Evolutionary conservation across 2,113 vertebrate genomes (phyloP).

Genomic region (Cyprinodon tularosa): DNA sequence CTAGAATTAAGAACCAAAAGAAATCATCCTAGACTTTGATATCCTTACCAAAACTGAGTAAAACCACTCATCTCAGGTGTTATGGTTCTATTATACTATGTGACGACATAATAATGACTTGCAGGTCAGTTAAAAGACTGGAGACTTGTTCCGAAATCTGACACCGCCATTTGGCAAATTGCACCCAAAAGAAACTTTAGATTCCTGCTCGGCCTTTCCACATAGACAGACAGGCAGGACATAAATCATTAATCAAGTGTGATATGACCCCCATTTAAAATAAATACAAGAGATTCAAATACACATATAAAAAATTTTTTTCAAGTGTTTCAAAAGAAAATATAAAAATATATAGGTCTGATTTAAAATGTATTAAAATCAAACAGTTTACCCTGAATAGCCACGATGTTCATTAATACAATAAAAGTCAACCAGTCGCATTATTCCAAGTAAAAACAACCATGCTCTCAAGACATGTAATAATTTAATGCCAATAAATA

Average conservation of each 20-base stretch:
- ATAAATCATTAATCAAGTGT: conserved; percentile 69
- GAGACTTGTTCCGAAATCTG: conserved; percentile 9
- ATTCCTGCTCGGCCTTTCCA: conserved; percentile 45
- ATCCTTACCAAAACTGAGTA: not conserved
- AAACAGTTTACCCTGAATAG: too few relatives aligned
- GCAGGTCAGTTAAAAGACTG: conserved; percentile 1
- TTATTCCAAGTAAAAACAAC: not conserved
- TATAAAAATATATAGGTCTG: too few relatives aligned
- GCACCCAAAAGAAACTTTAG: conserved; percentile 71
- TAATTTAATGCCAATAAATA: not conserved
- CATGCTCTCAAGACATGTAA: too few relatives aligned
- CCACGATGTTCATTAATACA: not conserved
- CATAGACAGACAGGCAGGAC: conserved; percentile 49
- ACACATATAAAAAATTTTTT: not conserved
- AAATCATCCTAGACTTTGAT: not conserved
- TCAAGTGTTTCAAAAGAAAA: not conserved
- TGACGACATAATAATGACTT: not conserved
- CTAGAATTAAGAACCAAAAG: not conserved
- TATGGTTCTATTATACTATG: not conserved
- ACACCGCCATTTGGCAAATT: conserved; percentile 36
- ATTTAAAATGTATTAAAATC: too few relatives aligned
- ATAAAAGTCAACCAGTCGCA: not conserved
- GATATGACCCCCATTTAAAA: not conserved
- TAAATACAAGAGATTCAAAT: not conserved
- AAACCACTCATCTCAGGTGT: not conserved